Evolutionary conservation across 2,113 vertebrate species (phyloP).

Genomic region (Alosa alosa): DNA sequence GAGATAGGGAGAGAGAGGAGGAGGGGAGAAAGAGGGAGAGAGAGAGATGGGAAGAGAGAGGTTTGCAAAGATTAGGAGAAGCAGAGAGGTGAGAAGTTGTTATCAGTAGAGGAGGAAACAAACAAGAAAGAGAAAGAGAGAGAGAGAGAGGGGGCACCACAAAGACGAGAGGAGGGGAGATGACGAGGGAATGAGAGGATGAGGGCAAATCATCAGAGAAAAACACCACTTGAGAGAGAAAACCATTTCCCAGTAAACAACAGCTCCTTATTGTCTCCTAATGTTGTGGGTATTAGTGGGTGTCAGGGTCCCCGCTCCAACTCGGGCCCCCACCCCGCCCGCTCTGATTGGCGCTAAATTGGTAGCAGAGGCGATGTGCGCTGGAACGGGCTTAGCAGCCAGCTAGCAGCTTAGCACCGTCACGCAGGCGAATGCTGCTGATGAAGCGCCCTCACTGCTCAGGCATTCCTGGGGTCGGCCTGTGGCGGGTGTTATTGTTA

Average conservation of each 20-base stretch:
- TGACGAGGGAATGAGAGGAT: constrained; percentile 31
- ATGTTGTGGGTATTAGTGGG: constrained; percentile 46
- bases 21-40: background rate
- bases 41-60: background rate
- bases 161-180: constrained; percentile 29
- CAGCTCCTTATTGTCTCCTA: constrained; percentile 14
- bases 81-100: background rate
- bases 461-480: constrained; percentile 62
- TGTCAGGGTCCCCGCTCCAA: background rate
- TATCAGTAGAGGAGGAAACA: background rate
- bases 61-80: background rate
- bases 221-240: constrained; percentile 46
- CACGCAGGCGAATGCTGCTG: constrained; percentile 53
- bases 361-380: constrained; percentile 60
- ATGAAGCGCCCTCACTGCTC: constrained; percentile 46
- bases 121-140: background rate
- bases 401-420: constrained; percentile 45
- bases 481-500: constrained; percentile 66
- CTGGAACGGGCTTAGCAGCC: constrained; percentile 56
- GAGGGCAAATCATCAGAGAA: constrained; percentile 56
- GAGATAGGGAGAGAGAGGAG: background rate
- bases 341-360: constrained; percentile 57
- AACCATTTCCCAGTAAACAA: constrained; percentile 18
- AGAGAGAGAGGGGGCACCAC: constrained; percentile 13
- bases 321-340: constrained; percentile 14